Base-by-base conservation (phyloP, 2,797 vertebrate genomes). In the Cryptoprocta ferox region DNA sequence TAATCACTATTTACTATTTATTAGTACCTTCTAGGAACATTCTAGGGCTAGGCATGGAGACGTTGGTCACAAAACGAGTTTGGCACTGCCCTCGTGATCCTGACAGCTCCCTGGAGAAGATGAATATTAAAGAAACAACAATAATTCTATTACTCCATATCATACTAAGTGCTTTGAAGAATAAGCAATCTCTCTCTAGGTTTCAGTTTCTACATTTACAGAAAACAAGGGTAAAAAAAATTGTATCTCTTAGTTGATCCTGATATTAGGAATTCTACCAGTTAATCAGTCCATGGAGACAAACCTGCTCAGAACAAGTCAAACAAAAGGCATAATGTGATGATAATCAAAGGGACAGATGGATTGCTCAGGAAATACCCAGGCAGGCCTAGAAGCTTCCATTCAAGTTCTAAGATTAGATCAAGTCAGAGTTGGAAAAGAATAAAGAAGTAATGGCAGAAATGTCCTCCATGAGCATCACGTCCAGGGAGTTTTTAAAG, bases 171-270 rank as follows among this genome's bases (percentile, higher is more conserved):
- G n/a, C 59, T 79, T 82, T 76, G 35, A 86, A 85, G 26, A 5
- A 42, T 66, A 91, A 50, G 26, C 5, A 82, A 16, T 26, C 12
- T 79, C 14, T 39, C 15, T 37, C 12, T 48, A 42, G 42, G 4
- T 93, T n/a, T 85, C 24, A 15, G 42, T 75, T 73, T 97, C 30
- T 85, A 35, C 37, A 68, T 68, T 66, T 89, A 59, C 21, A 18
- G 73, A 61, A 37, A 56, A 19, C 21, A 0, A 32, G 9, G 0
- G 1, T 81, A 32, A n/a, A 16, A 16, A 53, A 84, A 68, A 79
- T 11, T 50, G 1, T 4, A 53, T 15, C 13, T 94, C 83, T n/a
- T 50, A 35, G 35, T 66, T 3, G 2, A 93, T 35, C 30, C 6
- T 30, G 18, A 63, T 32, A 30, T 68, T 68, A 50, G 24, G 73